Conservation (phyloP, 2,113 vertebrate genomes). For the Salvator merianae region DNA sequence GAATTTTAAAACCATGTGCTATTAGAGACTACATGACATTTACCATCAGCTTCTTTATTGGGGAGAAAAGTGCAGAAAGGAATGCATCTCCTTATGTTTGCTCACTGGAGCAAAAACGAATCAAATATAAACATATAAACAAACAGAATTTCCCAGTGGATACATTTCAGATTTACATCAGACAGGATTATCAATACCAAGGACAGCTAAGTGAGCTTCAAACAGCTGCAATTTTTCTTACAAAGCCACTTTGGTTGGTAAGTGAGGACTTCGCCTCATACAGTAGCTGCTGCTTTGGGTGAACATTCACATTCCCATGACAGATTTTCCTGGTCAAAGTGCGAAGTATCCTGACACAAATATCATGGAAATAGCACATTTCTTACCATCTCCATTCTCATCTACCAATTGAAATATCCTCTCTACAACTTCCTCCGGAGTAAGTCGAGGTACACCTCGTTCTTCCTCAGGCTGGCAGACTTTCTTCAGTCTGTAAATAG, state of each 20-base stretch:
- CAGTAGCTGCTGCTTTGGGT: rapidly evolving
- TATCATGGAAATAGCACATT: not conserved
- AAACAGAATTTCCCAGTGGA: not conserved
- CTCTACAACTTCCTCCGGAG: conserved; percentile 92
- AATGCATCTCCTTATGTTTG: not conserved
- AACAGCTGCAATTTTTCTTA: not conserved
- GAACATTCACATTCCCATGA: not conserved
- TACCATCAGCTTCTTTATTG: not conserved
- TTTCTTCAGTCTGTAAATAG: conserved; percentile 92
- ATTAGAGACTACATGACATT: not conserved
- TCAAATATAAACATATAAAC: no score
- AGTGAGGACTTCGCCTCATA: not conserved
- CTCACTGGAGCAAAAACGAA: no score
- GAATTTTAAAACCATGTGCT: not conserved
- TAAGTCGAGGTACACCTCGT: conserved; percentile 81
- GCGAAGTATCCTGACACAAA: not conserved
- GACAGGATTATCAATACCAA: not conserved
- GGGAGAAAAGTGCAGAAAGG: not conserved
- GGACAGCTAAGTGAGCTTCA: not conserved
- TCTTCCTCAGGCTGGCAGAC: conserved; percentile 82
- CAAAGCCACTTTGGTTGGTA: not conserved
- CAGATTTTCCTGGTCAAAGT: not conserved
- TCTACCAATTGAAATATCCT: conserved; percentile 95
- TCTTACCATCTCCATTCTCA: conserved; percentile 93
- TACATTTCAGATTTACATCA: not conserved